phyloP scores from a whole-genome alignment of 2,113 vertebrate species.

The Lanius ludovicianus region DNA sequence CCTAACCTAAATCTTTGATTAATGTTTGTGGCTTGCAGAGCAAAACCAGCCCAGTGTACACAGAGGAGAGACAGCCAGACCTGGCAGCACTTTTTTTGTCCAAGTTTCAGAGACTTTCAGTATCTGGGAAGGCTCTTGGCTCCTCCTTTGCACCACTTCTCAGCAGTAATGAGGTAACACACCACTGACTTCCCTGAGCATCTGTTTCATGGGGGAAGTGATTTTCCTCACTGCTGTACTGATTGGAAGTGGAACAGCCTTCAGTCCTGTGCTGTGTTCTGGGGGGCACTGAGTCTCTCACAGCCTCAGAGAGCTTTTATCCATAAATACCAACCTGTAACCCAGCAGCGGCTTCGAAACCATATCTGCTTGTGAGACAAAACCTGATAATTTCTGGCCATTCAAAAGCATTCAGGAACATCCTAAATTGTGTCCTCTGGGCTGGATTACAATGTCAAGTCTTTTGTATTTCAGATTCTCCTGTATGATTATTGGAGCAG shows the following conservation, averaged over 20 bases:
- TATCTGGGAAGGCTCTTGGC: background rate
- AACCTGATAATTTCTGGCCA: constrained; percentile 9
- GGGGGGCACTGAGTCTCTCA: background rate
- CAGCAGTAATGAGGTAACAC: constrained; percentile 1
- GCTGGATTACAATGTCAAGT: background rate
- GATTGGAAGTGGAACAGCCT: background rate
- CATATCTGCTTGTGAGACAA: background rate
- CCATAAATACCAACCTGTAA: background rate
- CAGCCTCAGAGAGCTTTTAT: background rate
- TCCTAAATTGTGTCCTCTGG: constrained; percentile 27
- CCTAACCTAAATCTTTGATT: background rate
- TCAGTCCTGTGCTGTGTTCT: background rate
- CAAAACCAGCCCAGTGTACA: background rate
- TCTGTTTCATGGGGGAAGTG: constrained; percentile 10
- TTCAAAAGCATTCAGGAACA: background rate
- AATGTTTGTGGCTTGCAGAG: accelerated
- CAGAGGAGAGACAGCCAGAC: background rate
- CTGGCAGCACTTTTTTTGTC: background rate
- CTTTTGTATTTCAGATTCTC: background rate
- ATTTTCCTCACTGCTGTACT: constrained; percentile 26
- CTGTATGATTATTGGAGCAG: background rate
- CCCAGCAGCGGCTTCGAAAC: background rate
- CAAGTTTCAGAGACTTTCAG: background rate
- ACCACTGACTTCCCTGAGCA: background rate
- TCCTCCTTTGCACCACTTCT: constrained; percentile 40